Evolutionary conservation across 2,797 vertebrate genomes (phyloP), one percentile per base, ranked within the genome.

Genomic region (Spinus pinus): DNA sequence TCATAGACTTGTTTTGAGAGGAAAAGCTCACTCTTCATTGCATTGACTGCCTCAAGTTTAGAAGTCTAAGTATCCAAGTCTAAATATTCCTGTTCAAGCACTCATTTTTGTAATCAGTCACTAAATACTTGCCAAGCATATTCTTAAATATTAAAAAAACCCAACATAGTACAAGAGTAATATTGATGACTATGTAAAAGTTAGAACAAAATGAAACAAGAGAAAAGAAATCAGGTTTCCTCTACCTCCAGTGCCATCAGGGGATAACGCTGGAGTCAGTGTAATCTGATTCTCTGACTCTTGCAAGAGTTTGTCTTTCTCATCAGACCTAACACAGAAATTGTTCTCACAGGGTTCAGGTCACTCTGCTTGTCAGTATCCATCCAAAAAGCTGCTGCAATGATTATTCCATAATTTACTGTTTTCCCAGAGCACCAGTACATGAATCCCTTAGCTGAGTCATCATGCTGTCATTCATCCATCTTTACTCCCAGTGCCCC

Each of bases 211-310:
- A 39, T 57, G 17, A 88, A 86, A 60, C 7, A n/a, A 50, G n/a
- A 81, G n/a, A 53, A 87, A 80, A 71, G 23, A 91, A 91, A 67
- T n/a, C 21, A 73, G 51, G 21, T 71, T 82, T 81, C 37, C 12
- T 82, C 4, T 23, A 44, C 58, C 12, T 81, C 24, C 20, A 69
- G 3, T 31, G 33, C 27, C 22, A 27, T 5, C 0, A 0, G 8
- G 14, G 21, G 10, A 71, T 71, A 60, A 71, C 0, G 0, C 24
- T 57, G 22, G 3, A 60, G 19, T 53, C 53, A 57, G 18, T 28
- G 28, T 28, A 81, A 83, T 31, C 21, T 51, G 42, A 75, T 72
- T 65, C 39, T 82, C 30, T 78, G n/a, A 37, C 14, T 60, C 33
- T 50, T 79, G 21, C 10, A 54, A 35, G 13, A 25, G 30, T 53